A percentile compares a stretch with the other conserved stretches of the same genome.
These are phyloP conservation scores for Scolopax rusticola DNA, from an alignment of 2,797 vertebrate species.

Conservation along the genomic window DNA sequence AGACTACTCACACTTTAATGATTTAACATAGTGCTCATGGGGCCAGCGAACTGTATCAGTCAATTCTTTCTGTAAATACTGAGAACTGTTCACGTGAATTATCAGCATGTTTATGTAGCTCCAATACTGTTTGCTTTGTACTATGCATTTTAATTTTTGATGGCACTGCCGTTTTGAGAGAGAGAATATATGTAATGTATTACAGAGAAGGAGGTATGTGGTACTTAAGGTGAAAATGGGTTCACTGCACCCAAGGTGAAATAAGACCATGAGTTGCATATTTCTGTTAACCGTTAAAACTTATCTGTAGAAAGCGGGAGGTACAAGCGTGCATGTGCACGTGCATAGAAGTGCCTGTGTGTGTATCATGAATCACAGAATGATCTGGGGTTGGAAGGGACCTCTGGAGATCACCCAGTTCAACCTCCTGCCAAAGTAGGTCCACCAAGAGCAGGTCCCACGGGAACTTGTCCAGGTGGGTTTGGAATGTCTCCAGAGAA, in stretches of 20 bases:
- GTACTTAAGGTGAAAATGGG: not conserved
- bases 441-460: too few relatives aligned
- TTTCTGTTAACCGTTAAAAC: not conserved
- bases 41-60: not conserved
- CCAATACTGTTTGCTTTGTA: conserved; percentile 22
- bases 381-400: too few relatives aligned
- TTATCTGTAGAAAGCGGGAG: not conserved
- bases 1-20: not conserved
- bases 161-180: conserved; percentile 7
- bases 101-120: conserved; percentile 5
- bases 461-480: too few relatives aligned
- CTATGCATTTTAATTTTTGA: conserved; percentile 45
- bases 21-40: not conserved
- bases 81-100: conserved; percentile 11
- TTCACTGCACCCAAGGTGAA: not conserved
- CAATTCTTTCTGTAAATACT: conserved; percentile 44
- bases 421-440: too few relatives aligned
- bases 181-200: not conserved
- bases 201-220: not conserved
- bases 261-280: not conserved
- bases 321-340: not conserved
- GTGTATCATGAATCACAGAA: not conserved
- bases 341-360: not conserved
- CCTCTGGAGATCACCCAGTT: too few relatives aligned
- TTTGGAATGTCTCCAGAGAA: too few relatives aligned